Base-by-base conservation (phyloP, 2,797 vertebrate species). In the Aulostomus chinensis region DNA sequence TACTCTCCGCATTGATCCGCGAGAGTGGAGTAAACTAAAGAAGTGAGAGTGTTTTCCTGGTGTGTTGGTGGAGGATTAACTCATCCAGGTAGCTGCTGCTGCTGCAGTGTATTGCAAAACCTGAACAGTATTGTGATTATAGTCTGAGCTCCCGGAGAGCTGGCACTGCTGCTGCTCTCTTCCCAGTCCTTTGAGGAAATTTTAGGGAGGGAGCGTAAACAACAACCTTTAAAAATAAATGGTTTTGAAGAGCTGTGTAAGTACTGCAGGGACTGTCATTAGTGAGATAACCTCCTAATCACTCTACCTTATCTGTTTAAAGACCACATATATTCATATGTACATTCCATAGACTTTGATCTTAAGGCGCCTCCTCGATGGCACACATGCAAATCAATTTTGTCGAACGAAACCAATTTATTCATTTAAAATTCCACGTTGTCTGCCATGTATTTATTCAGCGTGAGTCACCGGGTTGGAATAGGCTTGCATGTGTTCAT, bases 401-500 rank as follows among this genome's bases (percentile, higher is more conserved):
- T 30, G 9, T 52, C 0, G 2, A 5, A 42, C 29, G 36, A 11
- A 29, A 32, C 9, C 7, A 13, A 4, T 2, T 6, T 14, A 18
- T 18, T 22, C n/a, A 59, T 46, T 48, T 17, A n/a, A 54, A 24
- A 17, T 32, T 52, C n/a, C 24, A 64, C 41, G 8, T 54, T 47
- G 15, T 29, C 18, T 43, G 47, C 0, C 35, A 14, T 54, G 5
- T 0, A 24, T 66, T 52, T 25, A 51, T 65, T 66, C 46, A 50
- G 18, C 34, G 36, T 81, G 76, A 83, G 58, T 87, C 84, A 82
- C 58, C 43, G 38, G 14, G 14, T 48, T 46, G 73, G 40, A 85
- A 84, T 66, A 76, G 42, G 37, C 17, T 35, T 10, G 17, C 82
- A 81, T 82, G 72, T 86, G 85, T 68, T 73, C 81, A 47, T 80